A percentile compares a stretch with the other conserved stretches of the same genome.
phyloP scores from a whole-genome alignment of 2,888 invertebrate species.

The Diarsia rubi region DNA sequence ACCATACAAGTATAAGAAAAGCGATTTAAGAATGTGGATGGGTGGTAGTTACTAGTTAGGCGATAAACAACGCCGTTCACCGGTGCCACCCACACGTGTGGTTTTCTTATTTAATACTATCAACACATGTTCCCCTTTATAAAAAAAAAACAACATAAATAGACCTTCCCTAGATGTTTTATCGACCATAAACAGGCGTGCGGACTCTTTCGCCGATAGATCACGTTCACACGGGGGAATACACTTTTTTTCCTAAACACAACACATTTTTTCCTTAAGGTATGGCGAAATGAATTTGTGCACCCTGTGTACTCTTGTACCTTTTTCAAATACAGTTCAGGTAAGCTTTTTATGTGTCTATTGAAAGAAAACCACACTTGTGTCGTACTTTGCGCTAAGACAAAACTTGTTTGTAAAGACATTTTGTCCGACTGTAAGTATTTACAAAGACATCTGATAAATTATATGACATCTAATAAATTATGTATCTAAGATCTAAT shows the following conservation, averaged over 20 bases:
- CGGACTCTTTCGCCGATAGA: conserved; percentile 81
- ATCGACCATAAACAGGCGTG: conserved; percentile 87
- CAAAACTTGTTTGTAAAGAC: background rate
- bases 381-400: background rate
- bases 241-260: conserved; percentile 69
- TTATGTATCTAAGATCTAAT: background rate
- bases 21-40: conserved; percentile 22
- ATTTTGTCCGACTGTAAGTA: background rate
- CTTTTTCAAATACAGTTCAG: conserved; percentile 8
- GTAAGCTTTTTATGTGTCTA: conserved; percentile 22
- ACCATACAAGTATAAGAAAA: background rate
- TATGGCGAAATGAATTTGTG: conserved; percentile 62
- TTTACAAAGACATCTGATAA: background rate
- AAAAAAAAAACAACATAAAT: conserved; percentile 86
- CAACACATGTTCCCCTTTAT: conserved; percentile 81
- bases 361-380: background rate
- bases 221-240: conserved; percentile 80
- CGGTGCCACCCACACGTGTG: conserved; percentile 76
- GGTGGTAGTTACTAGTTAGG: conserved; percentile 28
- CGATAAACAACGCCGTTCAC: conserved; percentile 59
- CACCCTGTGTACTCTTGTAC: conserved; percentile 25
- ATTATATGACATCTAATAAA: conserved; percentile 16
- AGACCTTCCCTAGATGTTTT: conserved; percentile 84
- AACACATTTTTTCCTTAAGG: conserved; percentile 62
- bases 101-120: conserved; percentile 80